Conservation (phyloP, 2,797 vertebrate genomes). For the Cryptoblepharus egeriae region DNA sequence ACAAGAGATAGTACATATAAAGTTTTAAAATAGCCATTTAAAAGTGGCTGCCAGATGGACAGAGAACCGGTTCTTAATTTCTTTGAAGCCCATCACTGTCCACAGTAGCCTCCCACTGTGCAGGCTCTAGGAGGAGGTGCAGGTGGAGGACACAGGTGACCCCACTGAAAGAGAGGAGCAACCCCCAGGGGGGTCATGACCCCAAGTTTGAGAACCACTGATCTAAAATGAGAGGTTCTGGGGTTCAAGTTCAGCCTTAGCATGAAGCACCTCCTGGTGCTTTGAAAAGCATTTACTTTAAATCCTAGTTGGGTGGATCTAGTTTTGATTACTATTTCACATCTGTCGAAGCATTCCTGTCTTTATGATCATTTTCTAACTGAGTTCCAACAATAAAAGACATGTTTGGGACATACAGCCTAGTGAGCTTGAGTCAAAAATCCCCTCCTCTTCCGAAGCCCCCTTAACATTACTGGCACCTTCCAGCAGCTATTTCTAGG, state of each 20-base stretch:
- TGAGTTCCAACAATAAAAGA: neutral
- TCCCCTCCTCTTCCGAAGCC: neutral
- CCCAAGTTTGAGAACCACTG: too few species aligned
- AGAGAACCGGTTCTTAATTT: too few species aligned
- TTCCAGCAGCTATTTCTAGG: neutral
- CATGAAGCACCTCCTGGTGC: neutral
- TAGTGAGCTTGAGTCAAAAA: neutral
- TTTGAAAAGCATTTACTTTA: neutral
- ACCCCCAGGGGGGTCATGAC: too few species aligned
- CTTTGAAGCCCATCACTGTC: too few species aligned
- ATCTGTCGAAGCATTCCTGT: neutral
- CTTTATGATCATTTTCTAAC: neutral
- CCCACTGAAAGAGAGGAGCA: too few species aligned
- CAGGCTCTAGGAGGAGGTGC: too few species aligned
- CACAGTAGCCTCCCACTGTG: too few species aligned
- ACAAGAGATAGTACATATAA: too few species aligned
- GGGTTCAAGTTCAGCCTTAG: too few species aligned
- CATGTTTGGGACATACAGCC: neutral
- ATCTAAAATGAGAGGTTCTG: neutral
- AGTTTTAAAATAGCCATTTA: too few species aligned
- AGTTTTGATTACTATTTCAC: neutral
- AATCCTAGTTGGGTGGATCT: neutral
- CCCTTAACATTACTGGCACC: slow-evolving; percentile 2
- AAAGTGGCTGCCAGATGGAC: too few species aligned
- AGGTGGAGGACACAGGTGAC: too few species aligned